A percentile compares a stretch with the other conserved stretches of the same genome.
Conservation (phyloP, 1,140 invertebrate species). For the Oryzaephilus surinamensis region DNA sequence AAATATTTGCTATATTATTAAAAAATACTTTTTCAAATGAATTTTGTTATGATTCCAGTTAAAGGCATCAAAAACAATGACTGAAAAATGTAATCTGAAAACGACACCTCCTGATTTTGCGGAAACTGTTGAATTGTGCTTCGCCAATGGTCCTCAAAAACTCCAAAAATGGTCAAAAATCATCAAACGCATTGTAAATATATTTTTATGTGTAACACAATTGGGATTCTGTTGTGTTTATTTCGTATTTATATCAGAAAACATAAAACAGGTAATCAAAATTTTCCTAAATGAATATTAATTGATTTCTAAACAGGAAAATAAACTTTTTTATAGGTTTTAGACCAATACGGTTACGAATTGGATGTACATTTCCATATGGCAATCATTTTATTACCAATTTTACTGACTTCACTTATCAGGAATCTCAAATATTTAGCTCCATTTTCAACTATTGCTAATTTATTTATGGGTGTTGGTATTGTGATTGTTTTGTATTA, state of each 20-base stretch:
- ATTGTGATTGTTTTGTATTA: conserved; percentile 59
- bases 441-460: conserved; percentile 56
- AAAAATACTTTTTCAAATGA: no score
- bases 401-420: conserved; percentile 61
- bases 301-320: conserved; percentile 3
- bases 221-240: conserved; percentile 92
- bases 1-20: no score
- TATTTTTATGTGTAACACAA: conserved; percentile 80
- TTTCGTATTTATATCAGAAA: conserved; percentile 80
- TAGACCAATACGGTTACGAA: conserved; percentile 46
- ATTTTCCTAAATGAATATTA: conserved; percentile 1
- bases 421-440: conserved; percentile 62
- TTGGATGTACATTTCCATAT: conserved; percentile 53
- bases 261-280: conserved; percentile 54
- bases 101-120: conserved; percentile 54
- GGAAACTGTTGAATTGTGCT: conserved; percentile 63
- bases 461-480: conserved; percentile 52
- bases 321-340: conserved; percentile 41
- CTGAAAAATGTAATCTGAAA: conserved; percentile 38
- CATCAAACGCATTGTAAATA: conserved; percentile 56
- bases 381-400: conserved; percentile 55
- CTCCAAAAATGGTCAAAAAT: conserved; percentile 46
- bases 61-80: conserved; percentile 54
- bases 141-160: conserved; percentile 53
- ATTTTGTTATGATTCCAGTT: conserved; percentile 42